Percentiles rank a stretch among this genome's conserved stretches.
These are phyloP conservation scores for Clytia hemisphaerica DNA, from an alignment of 30 jellyfish, hydroid and myxozoan genomes.

Conservation along the genomic window DNA sequence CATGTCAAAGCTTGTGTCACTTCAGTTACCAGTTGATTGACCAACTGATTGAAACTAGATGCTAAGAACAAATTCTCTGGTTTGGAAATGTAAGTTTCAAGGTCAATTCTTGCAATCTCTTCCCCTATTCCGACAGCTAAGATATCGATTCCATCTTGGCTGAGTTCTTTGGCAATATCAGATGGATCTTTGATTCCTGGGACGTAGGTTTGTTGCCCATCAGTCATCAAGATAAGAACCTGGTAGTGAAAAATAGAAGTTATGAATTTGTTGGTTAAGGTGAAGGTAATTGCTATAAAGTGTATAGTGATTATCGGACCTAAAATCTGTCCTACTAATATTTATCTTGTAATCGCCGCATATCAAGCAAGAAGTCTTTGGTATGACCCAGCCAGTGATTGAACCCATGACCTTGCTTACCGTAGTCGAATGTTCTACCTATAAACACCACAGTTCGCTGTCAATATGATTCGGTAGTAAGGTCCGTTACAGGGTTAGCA, in stretches of 20 bases:
- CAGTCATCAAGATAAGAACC: conserved; percentile 81
- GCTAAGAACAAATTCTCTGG: conserved; percentile 72
- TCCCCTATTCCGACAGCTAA: conserved; percentile 84
- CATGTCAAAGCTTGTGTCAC: conserved; percentile 62
- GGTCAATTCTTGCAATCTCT: conserved; percentile 54
- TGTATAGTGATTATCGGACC: too few species aligned
- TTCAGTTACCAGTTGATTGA: conserved; percentile 36
- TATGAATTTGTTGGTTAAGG: too few species aligned
- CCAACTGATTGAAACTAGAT: conserved; percentile 45
- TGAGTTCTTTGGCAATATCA: conserved; percentile 45
- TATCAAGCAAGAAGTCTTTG: too few species aligned
- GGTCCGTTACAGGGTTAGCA: too few species aligned
- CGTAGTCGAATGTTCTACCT: too few species aligned
- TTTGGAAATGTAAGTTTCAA: conserved; percentile 53
- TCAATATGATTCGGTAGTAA: too few species aligned
- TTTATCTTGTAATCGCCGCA: too few species aligned
- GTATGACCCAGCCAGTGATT: too few species aligned
- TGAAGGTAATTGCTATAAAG: too few species aligned
- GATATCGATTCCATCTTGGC: conserved; percentile 61
- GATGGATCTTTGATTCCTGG: conserved; percentile 55
- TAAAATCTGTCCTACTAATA: too few species aligned
- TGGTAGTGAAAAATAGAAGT: conserved; percentile 22
- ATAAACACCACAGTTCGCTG: too few species aligned
- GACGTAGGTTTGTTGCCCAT: conserved; percentile 78
- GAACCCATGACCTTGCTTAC: too few species aligned